Evolutionary conservation across 2,113 vertebrate species (phyloP).

Genomic region (Nettapus auritus): DNA sequence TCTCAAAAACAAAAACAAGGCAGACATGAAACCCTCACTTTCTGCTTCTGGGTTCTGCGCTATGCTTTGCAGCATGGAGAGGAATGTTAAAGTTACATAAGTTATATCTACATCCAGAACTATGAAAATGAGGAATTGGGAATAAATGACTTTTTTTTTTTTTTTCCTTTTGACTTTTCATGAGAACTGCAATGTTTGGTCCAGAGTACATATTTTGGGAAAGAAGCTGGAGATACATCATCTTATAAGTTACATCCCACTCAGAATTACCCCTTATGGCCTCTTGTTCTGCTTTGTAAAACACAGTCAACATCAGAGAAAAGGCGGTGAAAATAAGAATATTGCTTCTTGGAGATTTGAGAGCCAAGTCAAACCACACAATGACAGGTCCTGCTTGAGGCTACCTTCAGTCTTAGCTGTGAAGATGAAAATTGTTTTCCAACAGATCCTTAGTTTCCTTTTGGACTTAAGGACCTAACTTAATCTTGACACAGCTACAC

Average conservation of each 20-base stretch:
- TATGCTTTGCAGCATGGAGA: background rate
- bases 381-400: background rate
- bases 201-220: background rate
- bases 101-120: background rate
- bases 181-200: background rate
- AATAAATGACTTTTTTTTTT: rapidly evolving
- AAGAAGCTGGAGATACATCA: background rate
- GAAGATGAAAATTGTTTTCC: background rate
- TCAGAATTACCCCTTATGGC: background rate
- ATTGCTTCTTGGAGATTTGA: background rate
- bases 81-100: background rate
- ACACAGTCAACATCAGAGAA: rapidly evolving
- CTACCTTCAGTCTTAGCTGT: background rate
- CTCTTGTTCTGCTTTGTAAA: background rate
- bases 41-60: background rate
- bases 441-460: background rate
- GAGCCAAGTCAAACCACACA: background rate
- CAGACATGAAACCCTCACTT: background rate
- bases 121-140: background rate
- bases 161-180: background rate
- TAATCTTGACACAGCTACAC: background rate
- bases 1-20: background rate
- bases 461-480: background rate
- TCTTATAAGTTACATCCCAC: background rate
- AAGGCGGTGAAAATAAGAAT: background rate